phyloP scores from a whole-genome alignment of 1,140 invertebrate species.

The Halesus radiatus region DNA sequence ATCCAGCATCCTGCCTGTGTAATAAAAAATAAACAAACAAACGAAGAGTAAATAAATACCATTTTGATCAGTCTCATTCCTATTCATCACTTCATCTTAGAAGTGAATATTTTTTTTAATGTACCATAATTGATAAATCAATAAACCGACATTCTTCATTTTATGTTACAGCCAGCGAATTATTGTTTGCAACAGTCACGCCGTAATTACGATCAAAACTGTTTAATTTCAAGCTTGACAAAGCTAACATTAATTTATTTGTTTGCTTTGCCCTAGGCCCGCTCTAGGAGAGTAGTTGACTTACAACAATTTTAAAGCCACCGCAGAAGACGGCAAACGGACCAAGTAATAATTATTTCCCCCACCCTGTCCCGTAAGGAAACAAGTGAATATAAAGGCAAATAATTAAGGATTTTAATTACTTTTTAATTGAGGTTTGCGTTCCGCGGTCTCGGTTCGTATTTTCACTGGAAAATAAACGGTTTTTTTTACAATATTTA shows the following conservation, averaged over 20 bases:
- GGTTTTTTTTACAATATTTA: conserved; percentile 7
- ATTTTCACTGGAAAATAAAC: conserved; percentile 52
- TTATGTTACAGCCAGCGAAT: too few species aligned
- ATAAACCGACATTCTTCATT: too few species aligned
- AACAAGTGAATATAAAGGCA: conserved; percentile 50
- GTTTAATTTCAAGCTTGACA: not conserved
- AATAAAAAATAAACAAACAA: too few species aligned
- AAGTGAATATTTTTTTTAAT: too few species aligned
- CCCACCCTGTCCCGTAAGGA: not conserved
- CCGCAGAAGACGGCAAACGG: conserved; percentile 1
- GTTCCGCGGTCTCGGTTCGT: conserved; percentile 26
- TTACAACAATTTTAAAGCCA: not conserved
- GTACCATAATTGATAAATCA: too few species aligned
- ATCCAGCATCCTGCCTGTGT: too few species aligned
- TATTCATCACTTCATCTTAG: too few species aligned
- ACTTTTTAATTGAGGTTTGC: conserved; percentile 56
- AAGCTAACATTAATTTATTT: conserved; percentile 2
- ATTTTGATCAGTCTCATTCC: too few species aligned
- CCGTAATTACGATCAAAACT: not conserved
- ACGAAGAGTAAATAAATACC: too few species aligned
- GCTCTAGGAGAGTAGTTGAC: not conserved
- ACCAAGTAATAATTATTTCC: conserved; percentile 23
- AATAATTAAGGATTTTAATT: conserved; percentile 57
- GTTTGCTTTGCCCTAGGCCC: not conserved
- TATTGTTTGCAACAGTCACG: not conserved